Base-by-base conservation (phyloP, 2,113 vertebrate species). In the Ivindomyrus marchei region DNA sequence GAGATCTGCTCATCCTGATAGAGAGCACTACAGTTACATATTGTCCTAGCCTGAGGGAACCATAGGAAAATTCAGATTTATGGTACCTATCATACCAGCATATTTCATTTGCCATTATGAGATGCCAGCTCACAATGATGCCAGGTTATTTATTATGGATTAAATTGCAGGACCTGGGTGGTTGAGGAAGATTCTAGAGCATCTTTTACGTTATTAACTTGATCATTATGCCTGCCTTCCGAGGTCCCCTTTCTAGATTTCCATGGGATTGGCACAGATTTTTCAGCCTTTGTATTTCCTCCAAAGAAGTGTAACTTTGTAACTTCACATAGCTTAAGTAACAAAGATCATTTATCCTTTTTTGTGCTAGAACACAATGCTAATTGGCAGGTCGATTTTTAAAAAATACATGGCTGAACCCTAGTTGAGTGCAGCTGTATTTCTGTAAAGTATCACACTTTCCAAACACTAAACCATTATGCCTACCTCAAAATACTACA, bases 21-120 rank as follows among this genome's bases (percentile, higher is more conserved):
- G 97, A 97, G 97, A 97, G 96, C 97, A 97, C 98, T 98, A 97
- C 98, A 97, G 98, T 98, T 99, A 99, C 98, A 99, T 99, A 99
- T 99, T 99, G 98, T 99, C 97, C 97, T 99, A 98, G 98, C 98
- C 98, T 98, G 97, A 97, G 98, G 98, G 98, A 99, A 98, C 98
- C 97, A 98, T 98, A 98, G 97, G 98, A 97, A 97, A 98, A 99
- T 98, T 97, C 97, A 98, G 98, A 99, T 99, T 99, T 99, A 99
- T 99, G 97, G 98, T 97, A 99, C 97, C 98, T 98, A 99, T 99
- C 98, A 99, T 99, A 99, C 98, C 97, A 98, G 98, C 98, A 99
- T 99, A 99, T 99, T 99, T 99, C 98, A 99, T 98, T 98, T 97
- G 97, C 98, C 98, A 98, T 99, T 99, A 99, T 99, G 98, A 98